Conservation (phyloP, 2,113 vertebrate genomes). For the Typhlomys cinereus region DNA sequence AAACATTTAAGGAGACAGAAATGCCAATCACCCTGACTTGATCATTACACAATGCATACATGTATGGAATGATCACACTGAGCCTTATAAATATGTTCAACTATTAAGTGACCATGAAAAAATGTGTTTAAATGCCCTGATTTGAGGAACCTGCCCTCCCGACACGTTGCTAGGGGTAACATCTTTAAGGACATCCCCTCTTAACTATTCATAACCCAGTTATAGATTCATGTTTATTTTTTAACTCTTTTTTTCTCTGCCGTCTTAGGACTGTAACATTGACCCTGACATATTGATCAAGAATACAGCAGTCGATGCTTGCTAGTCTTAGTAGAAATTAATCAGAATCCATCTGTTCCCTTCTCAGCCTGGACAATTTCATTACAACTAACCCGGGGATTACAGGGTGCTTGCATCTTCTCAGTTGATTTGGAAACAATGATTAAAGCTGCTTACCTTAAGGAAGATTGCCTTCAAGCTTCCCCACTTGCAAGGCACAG, state of each 20-base stretch:
- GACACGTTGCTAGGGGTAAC: background rate
- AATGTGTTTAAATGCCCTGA: background rate
- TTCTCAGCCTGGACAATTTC: slow-evolving; percentile 86
- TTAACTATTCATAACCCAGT: slow-evolving; percentile 43
- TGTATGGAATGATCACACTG: background rate
- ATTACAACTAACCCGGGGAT: slow-evolving; percentile 88
- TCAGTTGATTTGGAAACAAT: slow-evolving; percentile 81
- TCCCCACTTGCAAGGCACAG: slow-evolving; percentile 79
- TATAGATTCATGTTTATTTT: slow-evolving; percentile 59
- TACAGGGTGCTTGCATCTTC: slow-evolving; percentile 83
- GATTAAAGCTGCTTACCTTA: slow-evolving; percentile 88
- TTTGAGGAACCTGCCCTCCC: background rate
- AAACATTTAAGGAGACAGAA: background rate
- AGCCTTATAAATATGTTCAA: background rate
- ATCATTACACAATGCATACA: background rate
- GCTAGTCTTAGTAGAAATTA: slow-evolving; percentile 83
- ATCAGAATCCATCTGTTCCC: slow-evolving; percentile 90
- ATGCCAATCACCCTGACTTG: background rate
- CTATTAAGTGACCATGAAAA: background rate
- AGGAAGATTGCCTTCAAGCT: slow-evolving; percentile 86
- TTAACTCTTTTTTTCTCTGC: slow-evolving; percentile 33
- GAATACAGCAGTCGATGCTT: slow-evolving; percentile 81
- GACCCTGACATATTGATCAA: slow-evolving; percentile 81
- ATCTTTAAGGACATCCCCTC: slow-evolving; percentile 10
- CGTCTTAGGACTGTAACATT: slow-evolving; percentile 62